These are phyloP conservation scores for Cebidichthys violaceus DNA, from an alignment of 2,113 vertebrate genomes.

Conservation along the genomic window DNA sequence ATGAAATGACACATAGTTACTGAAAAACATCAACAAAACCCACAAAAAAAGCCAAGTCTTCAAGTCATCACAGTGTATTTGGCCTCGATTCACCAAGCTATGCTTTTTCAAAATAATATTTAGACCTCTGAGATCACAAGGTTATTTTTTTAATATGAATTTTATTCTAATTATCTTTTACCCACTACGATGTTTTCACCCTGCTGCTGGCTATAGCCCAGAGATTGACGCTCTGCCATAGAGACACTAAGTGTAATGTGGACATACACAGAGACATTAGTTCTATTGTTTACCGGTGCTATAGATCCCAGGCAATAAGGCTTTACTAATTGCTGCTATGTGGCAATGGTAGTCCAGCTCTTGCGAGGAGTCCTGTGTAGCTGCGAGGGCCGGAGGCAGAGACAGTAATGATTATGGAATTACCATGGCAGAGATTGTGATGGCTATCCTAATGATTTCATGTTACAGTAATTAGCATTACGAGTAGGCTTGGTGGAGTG, in stretches of 20 bases:
- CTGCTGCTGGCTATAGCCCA: slow-evolving; percentile 8
- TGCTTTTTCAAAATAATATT: slow-evolving; percentile 22
- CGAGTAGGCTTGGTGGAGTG: slow-evolving; percentile 35
- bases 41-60: not conserved
- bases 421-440: slow-evolving; percentile 73
- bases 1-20: slow-evolving; percentile 23
- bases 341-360: slow-evolving; percentile 52
- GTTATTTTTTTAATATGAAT: not conserved
- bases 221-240: slow-evolving; percentile 39
- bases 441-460: slow-evolving; percentile 78
- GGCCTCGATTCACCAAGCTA: not conserved
- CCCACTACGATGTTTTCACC: not conserved
- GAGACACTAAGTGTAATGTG: slow-evolving; percentile 41
- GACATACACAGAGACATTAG: slow-evolving; percentile 57
- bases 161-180: slow-evolving; percentile 7
- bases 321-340: slow-evolving; percentile 69
- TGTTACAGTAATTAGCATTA: slow-evolving; percentile 77
- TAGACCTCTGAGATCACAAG: not conserved
- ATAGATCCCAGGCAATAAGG: slow-evolving; percentile 67
- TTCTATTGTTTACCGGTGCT: slow-evolving; percentile 67
- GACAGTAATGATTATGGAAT: slow-evolving; percentile 74
- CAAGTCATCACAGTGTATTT: not conserved
- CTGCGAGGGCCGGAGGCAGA: slow-evolving; percentile 54
- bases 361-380: slow-evolving; percentile 29
- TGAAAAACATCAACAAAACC: slow-evolving; percentile 12